Base-by-base conservation (phyloP, 1,140 invertebrate genomes). In the Macrobrachium nipponense region DNA sequence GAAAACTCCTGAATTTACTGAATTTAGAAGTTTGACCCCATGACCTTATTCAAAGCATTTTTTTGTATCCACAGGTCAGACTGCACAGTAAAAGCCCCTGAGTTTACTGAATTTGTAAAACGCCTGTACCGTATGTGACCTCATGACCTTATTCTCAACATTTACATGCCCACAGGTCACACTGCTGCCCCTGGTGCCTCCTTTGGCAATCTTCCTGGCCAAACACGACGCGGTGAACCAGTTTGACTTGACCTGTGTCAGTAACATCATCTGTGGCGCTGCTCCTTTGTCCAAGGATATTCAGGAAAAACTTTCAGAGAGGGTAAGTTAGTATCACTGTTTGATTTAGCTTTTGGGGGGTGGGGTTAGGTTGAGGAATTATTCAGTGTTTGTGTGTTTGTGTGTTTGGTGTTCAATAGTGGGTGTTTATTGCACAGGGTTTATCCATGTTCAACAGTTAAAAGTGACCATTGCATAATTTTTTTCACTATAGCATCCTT, bases 201-300 rank as follows among this genome's bases (percentile, higher is more conserved):
- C 93, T 10, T 82, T 93, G 93, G 93, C 94, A 27, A 91, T 94
- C n/a, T 95, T 96, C 89, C 91, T 97, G 89, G 93, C 92, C 8
- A 93, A 93, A 70, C 92, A 94, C 89, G 93, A 94, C 0, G 91
- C 92, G 36, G 92, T 96, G 17, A 93, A 92, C 1, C 90, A 91
- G 5, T 92, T 92, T 80, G 93, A 95, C 87, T 89, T 96, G 5
- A 90, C 92, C 17, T 90, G 90, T 27, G 85, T 95, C 0, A 90
- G 90, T 66, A 89, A 91, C 11, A 91, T 95, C 2, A 90, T 95
- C 62, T 93, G 91, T 78, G 95, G 95, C 5, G 96, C 95, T 0
- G 95, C 96, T 7, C 94, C 95, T 0, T 60, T 86, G 20, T 23
- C 76, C 8, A 59, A 59, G 51, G 77, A 86, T 3, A 27, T 86